Percentiles rank a stretch among this genome's conserved stretches.
These are phyloP conservation scores for Temnothorax ravouxi DNA, from an alignment of 2,888 invertebrate genomes.

Conservation along the genomic window DNA sequence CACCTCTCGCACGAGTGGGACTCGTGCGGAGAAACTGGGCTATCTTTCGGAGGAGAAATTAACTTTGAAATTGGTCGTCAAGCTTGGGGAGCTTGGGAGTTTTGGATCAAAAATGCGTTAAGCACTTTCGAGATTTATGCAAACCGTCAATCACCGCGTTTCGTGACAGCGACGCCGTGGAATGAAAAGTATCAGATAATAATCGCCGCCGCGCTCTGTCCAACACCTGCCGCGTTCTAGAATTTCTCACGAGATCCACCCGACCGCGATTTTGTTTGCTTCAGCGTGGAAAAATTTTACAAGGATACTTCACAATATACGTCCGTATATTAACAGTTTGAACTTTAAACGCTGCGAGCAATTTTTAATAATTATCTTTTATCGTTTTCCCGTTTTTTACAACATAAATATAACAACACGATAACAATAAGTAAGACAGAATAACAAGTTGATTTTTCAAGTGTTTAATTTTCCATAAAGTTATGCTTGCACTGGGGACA, in stretches of 20 bases:
- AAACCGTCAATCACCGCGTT: constrained; percentile 59
- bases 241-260: constrained; percentile 55
- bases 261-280: not conserved
- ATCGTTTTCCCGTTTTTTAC: not conserved
- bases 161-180: constrained; percentile 43
- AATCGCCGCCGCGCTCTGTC: constrained; percentile 37
- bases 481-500: not conserved
- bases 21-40: no score
- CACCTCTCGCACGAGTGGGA: no score
- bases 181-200: constrained; percentile 59
- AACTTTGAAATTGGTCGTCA: no score
- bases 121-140: constrained; percentile 65
- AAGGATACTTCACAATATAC: not conserved
- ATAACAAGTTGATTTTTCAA: not conserved
- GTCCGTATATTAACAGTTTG: not conserved
- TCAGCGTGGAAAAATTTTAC: constrained; percentile 9
- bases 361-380: not conserved
- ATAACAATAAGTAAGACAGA: not conserved
- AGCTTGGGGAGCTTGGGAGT: no score
- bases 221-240: constrained; percentile 62
- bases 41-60: no score
- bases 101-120: constrained; percentile 22
- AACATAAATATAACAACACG: no score
- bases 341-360: not conserved
- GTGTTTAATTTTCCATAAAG: constrained; percentile 1